Evolutionary conservation across 2,797 vertebrate genomes (phyloP).

Genomic region (Corythornis leucogaster): DNA sequence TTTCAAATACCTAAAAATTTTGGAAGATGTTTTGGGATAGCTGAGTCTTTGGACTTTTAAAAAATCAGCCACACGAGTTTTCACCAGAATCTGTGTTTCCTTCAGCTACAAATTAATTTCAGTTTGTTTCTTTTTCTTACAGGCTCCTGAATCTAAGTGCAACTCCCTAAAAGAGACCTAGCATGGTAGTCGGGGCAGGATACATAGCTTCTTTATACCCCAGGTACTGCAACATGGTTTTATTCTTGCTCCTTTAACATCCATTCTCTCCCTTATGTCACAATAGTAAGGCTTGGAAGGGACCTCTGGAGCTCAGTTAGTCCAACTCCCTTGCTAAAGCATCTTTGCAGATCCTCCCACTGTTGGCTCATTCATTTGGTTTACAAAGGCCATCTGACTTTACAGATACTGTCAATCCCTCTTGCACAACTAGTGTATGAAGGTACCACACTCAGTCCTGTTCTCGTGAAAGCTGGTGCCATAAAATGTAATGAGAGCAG

Average conservation of each 20-base stretch:
- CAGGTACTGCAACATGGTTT: background rate
- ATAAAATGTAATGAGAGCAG: conserved; percentile 23
- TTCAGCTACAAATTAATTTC: background rate
- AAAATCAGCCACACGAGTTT: background rate
- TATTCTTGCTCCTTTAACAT: background rate
- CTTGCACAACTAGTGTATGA: background rate
- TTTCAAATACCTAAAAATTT: background rate
- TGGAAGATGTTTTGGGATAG: background rate
- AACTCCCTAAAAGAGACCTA: background rate
- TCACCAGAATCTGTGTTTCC: background rate
- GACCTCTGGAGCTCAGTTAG: background rate
- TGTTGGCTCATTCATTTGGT: background rate
- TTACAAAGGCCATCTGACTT: background rate
- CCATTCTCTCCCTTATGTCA: background rate
- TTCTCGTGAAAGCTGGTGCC: conserved; percentile 17
- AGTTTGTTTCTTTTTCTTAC: background rate
- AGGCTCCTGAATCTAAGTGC: background rate
- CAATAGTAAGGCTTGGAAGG: background rate
- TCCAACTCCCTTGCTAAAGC: background rate
- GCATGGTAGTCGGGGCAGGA: background rate
- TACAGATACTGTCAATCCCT: background rate
- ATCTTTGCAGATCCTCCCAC: background rate
- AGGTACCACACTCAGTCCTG: background rate
- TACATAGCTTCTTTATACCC: background rate
- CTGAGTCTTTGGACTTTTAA: background rate